Evolutionary conservation across 2,797 vertebrate genomes (phyloP), one percentile per base, ranked within the genome.

Genomic region (Hemitrygon akajei): DNA sequence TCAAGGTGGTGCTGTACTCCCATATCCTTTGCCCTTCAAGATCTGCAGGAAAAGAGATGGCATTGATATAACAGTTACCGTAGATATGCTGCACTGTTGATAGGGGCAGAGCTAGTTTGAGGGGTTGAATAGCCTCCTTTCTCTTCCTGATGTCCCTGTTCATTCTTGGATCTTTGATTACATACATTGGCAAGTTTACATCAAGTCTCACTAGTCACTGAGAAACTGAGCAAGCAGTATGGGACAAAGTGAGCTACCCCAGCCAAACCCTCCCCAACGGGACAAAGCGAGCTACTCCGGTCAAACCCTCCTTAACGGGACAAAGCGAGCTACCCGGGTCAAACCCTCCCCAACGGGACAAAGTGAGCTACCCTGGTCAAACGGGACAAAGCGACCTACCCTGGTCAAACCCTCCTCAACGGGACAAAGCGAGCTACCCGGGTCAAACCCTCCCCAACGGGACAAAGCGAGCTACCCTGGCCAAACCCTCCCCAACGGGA

Each of bases 371-470:
- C n/a, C n/a, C n/a, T n/a, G n/a, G n/a, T n/a, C n/a, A 47, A 47
- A 47, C 4, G 47, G 47, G 47, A 47, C 47, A 47, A 47, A 47
- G 47, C 47, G 1, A 47, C 47, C 66, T 18, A 69, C 66, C 66
- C 66, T 1, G 10, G 10, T 66, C 66, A 66, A 69, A 10, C 66
- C 66, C 66, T 69, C 66, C 66, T 18, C 69, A 14, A 2, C 69
- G 94, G 94, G 94, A 95, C 94, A 75, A 25, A 69, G 94, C 95
- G n/a, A n/a, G n/a, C n/a, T n/a, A n/a, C n/a, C n/a, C n/a, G n/a
- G n/a, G n/a, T n/a, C n/a, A 47, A 47, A 47, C 47, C 47, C 47
- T 47, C 47, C 47, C 4, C n/a, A n/a, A 47, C 4, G 47, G 47
- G 47, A 47, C 47, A 47, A 47, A 47, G 47, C 47, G 1, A 47